These are phyloP conservation scores for Pristionchus japonicus DNA, from an alignment of 2,888 invertebrate genomes.

Conservation along the genomic window DNA sequence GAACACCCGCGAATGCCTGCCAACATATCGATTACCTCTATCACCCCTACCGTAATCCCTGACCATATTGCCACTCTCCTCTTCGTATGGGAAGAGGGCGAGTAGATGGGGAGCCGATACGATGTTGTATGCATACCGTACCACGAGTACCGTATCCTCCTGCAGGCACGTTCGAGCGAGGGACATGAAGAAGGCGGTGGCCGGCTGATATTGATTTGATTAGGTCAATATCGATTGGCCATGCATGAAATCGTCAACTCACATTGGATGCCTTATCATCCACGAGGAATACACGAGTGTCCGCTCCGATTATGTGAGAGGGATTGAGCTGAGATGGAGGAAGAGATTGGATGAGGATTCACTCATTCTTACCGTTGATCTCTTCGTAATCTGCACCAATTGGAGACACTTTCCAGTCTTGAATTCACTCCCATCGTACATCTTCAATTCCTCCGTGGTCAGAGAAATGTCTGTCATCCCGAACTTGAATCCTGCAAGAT, in stretches of 20 bases:
- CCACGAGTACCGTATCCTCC: conserved; percentile 39
- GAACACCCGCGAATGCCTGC: conserved; percentile 44
- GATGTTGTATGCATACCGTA: conserved; percentile 39
- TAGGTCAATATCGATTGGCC: not conserved
- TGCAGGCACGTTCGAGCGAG: not conserved
- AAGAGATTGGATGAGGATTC: no score
- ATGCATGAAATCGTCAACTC: not conserved
- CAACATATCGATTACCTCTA: not conserved
- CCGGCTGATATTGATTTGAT: not conserved
- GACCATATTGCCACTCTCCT: conserved; percentile 36
- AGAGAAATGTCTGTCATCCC: conserved; percentile 32
- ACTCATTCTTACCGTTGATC: not conserved
- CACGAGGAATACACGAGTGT: conserved; percentile 35
- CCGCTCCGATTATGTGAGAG: conserved; percentile 38
- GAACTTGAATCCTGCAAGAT: conserved; percentile 24
- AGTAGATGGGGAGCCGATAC: conserved; percentile 24
- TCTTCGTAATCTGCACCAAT: conserved; percentile 44
- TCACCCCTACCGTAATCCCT: not conserved
- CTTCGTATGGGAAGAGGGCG: conserved; percentile 46
- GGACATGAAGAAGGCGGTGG: not conserved
- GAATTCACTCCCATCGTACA: conserved; percentile 33
- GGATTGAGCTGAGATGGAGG: conserved; percentile 33
- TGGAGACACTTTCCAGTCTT: conserved; percentile 45
- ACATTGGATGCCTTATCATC: conserved; percentile 38
- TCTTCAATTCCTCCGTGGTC: not conserved